Base-by-base conservation (phyloP, 2,888 invertebrate species). In the Trypoxylon attenuatum region DNA sequence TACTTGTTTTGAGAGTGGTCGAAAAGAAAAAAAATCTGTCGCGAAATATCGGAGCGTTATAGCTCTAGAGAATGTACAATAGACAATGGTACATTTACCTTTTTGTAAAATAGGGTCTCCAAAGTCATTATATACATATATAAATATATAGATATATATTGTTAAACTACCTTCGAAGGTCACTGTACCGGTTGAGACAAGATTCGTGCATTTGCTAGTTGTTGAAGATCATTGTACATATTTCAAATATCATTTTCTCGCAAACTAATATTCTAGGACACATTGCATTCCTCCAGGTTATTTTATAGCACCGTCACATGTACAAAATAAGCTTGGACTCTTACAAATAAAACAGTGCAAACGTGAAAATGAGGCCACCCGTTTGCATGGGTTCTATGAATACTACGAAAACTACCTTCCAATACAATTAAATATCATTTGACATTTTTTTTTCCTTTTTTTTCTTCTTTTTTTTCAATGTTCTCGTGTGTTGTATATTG, bases 231-330 rank as follows among this genome's bases (percentile, higher is more conserved):
- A 58, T 74, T 75, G 69, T 74, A 74, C 41, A 74, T 74, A 75
- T 54, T 47, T 56, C 53, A 41, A 54, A 45, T 45, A 55, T 39
- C 57, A 55, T 60, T 52, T 50, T 50, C 53, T 41, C 41, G 19
- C 53, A 19, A 46, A 71, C 49, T 45, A 54, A 65, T 65, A 65
- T 41, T 56, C 29, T 68, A 74, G 43, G 38, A 47, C n/a, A 71
- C 61, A 38, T 65, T 63, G 64, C 75, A 76, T 76, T 76, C 71
- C 71, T 64, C 62, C 45, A 53, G 16, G 38, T 70, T 72, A 64
- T 55, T 56, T 73, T 73, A 71, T 66, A 76, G 76, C 76, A 76
- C 73, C 71, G 51, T 68, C 67, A 65, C 61, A 73, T 73, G 76
- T 73, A 76, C 76, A 76, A 76, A 76, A 63, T 60, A 67, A 57